These are phyloP conservation scores for Agonopterix subpropinquella DNA, from an alignment of 2,888 invertebrate genomes.

Conservation along the genomic window DNA sequence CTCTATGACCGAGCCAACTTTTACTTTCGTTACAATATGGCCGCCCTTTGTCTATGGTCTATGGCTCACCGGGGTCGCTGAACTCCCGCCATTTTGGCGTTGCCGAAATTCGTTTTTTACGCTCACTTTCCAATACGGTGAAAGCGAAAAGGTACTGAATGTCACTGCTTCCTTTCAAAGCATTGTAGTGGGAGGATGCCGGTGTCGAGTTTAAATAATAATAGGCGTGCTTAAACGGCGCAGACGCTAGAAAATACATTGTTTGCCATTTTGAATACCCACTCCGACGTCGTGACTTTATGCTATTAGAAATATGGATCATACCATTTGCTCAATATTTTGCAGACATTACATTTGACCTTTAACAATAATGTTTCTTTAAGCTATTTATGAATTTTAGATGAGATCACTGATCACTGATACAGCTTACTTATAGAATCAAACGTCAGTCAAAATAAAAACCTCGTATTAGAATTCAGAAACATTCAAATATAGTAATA, in stretches of 20 bases:
- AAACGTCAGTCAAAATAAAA: too few relatives aligned
- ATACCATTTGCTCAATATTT: too few relatives aligned
- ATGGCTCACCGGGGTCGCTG: conserved; percentile 57
- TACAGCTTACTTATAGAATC: too few relatives aligned
- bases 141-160: conserved; percentile 73
- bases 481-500: too few relatives aligned
- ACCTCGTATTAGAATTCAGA: conserved; percentile 6
- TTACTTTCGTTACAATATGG: conserved; percentile 66
- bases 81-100: conserved; percentile 59
- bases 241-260: conserved; percentile 44
- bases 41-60: conserved; percentile 65
- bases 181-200: conserved; percentile 66
- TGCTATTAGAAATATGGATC: not conserved
- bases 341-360: too few relatives aligned
- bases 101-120: conserved; percentile 74
- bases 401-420: too few relatives aligned
- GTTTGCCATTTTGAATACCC: conserved; percentile 37
- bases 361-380: too few relatives aligned
- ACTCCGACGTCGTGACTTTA: conserved; percentile 13
- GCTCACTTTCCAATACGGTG: conserved; percentile 75
- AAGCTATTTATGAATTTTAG: not conserved
- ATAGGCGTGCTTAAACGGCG: conserved; percentile 38
- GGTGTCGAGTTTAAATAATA: conserved; percentile 51
- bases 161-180: conserved; percentile 71
- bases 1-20: conserved; percentile 41